phyloP scores from a whole-genome alignment of 2,113 vertebrate genomes.

The Orientallactaga bullata region DNA sequence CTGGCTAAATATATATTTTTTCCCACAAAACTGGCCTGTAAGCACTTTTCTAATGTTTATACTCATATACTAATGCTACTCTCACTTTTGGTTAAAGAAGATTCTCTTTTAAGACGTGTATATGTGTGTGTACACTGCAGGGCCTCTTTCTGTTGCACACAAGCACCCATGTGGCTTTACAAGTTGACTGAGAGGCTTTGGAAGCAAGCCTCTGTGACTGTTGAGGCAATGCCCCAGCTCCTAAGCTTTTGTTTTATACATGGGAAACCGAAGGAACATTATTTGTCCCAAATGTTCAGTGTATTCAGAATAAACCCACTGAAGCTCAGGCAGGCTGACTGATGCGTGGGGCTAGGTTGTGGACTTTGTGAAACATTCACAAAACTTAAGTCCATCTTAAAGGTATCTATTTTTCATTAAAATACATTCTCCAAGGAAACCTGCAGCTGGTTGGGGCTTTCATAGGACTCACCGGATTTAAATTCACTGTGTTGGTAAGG shows the following conservation, averaged over 20 bases:
- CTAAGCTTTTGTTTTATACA: not conserved
- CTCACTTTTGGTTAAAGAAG: too few relatives aligned
- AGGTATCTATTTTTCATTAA: not conserved
- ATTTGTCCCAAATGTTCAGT: not conserved
- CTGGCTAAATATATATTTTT: too few relatives aligned
- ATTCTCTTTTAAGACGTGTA: too few relatives aligned
- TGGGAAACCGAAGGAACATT: not conserved
- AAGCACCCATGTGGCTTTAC: too few relatives aligned
- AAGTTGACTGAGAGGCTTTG: too few relatives aligned
- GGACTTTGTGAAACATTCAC: not conserved
- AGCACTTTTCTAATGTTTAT: too few relatives aligned
- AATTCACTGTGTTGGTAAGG: not conserved
- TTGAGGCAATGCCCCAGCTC: too few relatives aligned
- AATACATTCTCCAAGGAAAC: not conserved
- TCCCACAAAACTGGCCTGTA: too few relatives aligned
- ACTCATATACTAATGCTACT: too few relatives aligned
- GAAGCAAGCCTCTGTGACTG: too few relatives aligned
- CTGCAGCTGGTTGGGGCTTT: not conserved
- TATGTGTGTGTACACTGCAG: too few relatives aligned
- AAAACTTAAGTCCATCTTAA: not conserved
- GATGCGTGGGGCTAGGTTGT: fast-evolving
- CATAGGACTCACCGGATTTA: not conserved
- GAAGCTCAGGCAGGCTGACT: not conserved
- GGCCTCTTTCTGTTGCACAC: too few relatives aligned
- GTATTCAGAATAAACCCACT: not conserved